Base-by-base conservation (phyloP, 1,140 invertebrate genomes). In the Ostrea denselamellosa region DNA sequence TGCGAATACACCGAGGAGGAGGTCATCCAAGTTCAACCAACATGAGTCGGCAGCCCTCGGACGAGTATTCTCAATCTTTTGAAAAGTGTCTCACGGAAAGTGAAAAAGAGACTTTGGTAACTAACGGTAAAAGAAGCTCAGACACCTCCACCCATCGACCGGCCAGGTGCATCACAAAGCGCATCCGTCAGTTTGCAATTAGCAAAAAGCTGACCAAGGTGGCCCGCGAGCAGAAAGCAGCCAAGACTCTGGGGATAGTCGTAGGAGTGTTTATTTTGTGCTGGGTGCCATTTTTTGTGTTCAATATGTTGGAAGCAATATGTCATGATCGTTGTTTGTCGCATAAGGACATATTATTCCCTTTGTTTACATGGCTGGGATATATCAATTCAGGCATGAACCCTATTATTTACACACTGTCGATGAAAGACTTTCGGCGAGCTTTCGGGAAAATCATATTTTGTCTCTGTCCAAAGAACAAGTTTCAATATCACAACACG, bases 211-310 rank as follows among this genome's bases (percentile, higher is more conserved):
- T 93, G 58, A 94, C 91, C 51, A 94, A 94, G 90, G 82, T 92
- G 19, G 93, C 92, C 0, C 97, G 98, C 91, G 98, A 98, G 92
- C 96, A 98, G 77, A 99, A 99, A 94, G 98, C 98, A 4, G 98
- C 98, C 84, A 98, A 98, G 25, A 99, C 98, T 0, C 96, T 99
- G 86, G 98, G 98, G 17, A 99, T 99, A 86, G 95, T 96, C 8
- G 99, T 99, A 84, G 98, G 97, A 88, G 98, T 98, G 0, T 99
- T 99, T 93, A 97, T 97, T 19, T 95, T 99, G 86, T 99, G 98
- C 94, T 99, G 98, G 99, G 95, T 99, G 54, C 99, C 99, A 2
- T 99, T 99, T 94, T 99, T 99, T 94, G 97, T 98, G 0, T 95
- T 98, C 54, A 98, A 98, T 1, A 95, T 99, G 12, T 96, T 99